phyloP scores from a whole-genome alignment of 2,113 vertebrate genomes.

The Brienomyrus longianalis region DNA sequence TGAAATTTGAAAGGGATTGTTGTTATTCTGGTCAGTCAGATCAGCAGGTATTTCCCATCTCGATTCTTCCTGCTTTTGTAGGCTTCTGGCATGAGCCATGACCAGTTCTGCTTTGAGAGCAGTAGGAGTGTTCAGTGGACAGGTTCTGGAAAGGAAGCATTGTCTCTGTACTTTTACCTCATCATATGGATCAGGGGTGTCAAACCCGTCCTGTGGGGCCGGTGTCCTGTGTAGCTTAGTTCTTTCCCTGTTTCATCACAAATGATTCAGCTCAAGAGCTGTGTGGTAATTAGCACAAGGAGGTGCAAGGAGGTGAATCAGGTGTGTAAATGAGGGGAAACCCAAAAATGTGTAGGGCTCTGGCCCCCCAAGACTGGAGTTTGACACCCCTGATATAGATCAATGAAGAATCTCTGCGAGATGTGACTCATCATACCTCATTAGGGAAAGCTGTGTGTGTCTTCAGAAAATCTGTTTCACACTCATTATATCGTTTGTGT shows the following conservation, averaged over 20 bases:
- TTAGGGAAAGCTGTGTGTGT: background rate
- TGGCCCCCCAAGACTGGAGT: no score
- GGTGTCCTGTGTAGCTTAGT: no score
- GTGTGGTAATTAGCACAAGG: background rate
- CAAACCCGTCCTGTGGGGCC: no score
- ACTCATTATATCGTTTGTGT: background rate
- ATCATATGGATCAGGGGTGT: background rate
- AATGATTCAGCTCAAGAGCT: background rate
- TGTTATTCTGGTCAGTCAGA: background rate
- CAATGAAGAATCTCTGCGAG: background rate
- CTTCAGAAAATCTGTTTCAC: background rate
- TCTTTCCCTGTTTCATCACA: no score
- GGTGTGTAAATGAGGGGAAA: no score
- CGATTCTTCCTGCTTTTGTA: background rate
- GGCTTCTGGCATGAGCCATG: background rate
- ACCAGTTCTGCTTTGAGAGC: background rate
- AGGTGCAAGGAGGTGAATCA: no score
- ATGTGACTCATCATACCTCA: background rate
- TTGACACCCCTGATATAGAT: background rate
- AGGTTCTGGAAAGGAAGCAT: background rate
- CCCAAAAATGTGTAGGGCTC: no score
- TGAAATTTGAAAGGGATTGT: background rate
- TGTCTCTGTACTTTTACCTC: background rate
- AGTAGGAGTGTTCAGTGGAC: background rate
- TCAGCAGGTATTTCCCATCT: background rate